Conservation (phyloP, 2,888 invertebrate genomes). For the Bugulina stolonifera region DNA sequence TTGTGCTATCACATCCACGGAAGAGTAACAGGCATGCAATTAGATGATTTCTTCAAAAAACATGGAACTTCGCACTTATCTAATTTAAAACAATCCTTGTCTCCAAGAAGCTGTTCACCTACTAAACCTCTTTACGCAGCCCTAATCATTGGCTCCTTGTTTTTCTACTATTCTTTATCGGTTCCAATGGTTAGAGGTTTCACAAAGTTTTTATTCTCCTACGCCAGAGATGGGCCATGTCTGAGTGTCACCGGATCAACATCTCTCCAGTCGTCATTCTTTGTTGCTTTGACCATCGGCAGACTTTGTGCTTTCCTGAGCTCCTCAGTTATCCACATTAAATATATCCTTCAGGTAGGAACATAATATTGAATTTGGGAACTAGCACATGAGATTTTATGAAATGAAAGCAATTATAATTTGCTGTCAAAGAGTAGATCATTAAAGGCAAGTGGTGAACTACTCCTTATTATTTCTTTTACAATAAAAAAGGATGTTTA, state of each 20-base stretch:
- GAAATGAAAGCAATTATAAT: too few relatives aligned
- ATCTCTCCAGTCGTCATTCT: conserved; percentile 35
- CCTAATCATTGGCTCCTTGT: not conserved
- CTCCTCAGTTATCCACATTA: not conserved
- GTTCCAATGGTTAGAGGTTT: conserved; percentile 33
- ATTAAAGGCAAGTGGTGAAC: too few relatives aligned
- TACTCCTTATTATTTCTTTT: too few relatives aligned
- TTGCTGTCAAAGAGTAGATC: too few relatives aligned
- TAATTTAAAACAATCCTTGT: not conserved
- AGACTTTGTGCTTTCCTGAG: conserved; percentile 34
- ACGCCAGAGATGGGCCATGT: conserved; percentile 34
- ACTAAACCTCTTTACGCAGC: not conserved
- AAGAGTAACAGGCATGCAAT: not conserved
- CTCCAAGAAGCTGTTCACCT: not conserved
- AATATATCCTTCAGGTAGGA: conserved; percentile 16
- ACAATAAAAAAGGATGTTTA: too few relatives aligned
- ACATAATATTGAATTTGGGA: too few relatives aligned
- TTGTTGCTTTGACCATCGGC: conserved; percentile 36
- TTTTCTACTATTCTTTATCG: not conserved
- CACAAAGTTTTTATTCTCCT: conserved; percentile 37
- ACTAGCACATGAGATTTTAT: too few relatives aligned
- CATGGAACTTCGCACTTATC: not conserved
- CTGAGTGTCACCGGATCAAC: conserved; percentile 34
- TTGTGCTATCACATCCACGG: not conserved
- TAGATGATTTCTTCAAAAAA: not conserved